phyloP scores from a whole-genome alignment of 1,140 invertebrate genomes.

The Trachymyrmex septentrionalis region DNA sequence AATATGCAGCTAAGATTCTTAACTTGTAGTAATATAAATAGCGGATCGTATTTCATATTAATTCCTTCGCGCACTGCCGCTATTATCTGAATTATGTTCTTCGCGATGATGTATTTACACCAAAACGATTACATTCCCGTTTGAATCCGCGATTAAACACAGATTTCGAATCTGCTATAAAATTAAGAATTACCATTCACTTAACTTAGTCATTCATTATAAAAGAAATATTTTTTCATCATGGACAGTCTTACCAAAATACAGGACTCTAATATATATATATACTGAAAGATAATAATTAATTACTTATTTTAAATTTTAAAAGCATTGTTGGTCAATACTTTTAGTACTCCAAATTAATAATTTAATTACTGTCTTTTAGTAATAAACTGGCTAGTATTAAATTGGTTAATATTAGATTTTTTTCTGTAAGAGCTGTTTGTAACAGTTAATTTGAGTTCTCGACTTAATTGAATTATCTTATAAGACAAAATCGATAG shows the following conservation, averaged over 20 bases:
- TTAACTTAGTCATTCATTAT: conserved; percentile 7
- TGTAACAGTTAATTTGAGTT: background rate
- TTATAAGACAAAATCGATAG: background rate
- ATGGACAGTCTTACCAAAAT: background rate
- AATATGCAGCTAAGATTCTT: conserved; percentile 28
- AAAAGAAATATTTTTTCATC: background rate
- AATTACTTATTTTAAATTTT: no score
- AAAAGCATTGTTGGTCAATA: no score
- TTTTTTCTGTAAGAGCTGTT: background rate
- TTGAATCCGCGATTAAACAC: conserved; percentile 16
- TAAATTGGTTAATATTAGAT: no score
- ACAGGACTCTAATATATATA: no score
- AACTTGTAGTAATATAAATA: conserved; percentile 43
- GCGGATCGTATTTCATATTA: conserved; percentile 51
- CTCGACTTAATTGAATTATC: conserved; percentile 27
- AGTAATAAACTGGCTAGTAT: no score
- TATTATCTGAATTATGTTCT: conserved; percentile 57
- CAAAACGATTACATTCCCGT: conserved; percentile 27
- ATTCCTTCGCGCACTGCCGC: conserved; percentile 1
- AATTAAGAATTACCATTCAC: conserved; percentile 41
- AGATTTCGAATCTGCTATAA: conserved; percentile 38
- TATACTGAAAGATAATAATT: no score
- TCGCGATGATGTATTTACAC: conserved; percentile 44
- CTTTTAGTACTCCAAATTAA: no score
- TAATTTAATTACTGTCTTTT: no score